Evolutionary conservation across 1,140 invertebrate genomes (phyloP), one percentile per base, ranked within the genome.

Genomic region (Sitophilus oryzae): DNA sequence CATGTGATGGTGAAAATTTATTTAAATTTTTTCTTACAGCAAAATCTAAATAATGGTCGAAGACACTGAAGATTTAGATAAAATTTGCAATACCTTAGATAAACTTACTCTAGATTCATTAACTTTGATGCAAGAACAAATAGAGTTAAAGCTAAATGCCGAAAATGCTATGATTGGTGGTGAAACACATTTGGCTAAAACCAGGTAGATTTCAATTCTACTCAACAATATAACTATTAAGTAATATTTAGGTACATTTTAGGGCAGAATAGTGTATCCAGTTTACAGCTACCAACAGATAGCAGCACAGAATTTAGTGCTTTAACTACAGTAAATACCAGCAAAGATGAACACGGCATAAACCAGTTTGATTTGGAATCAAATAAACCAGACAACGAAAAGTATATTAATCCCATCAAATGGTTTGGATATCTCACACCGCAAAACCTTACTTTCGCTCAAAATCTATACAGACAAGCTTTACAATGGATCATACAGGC

Each of bases 401-500:
- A 59, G 22, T 58, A 63, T 42, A 63, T 69, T 16, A 80, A 87
- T 71, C 85, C 85, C 2, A 68, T 87, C 16, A 80, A 80, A 52
- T 88, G 85, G 85, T 89, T 89, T 74, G 85, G 86, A 10, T 76
- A 86, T 46, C 68, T 89, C 25, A 82, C 86, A 0, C 85, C 85
- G 1, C 81, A 84, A 63, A 82, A 81, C 70, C 73, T 89, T 59
- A 77, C 78, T 64, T 77, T 74, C 56, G 81, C 84, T 1, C 83
- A 86, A 68, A 78, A 76, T 59, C 73, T 79, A 61, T 89, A 85
- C 64, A 76, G 80, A 62, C 79, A 80, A 56, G 75, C 80, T 5
- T 58, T 85, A n/a, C 77, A 79, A 48, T 76, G 78, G 70, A 68
- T 77, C 42, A 71, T 82, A 1, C 76, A 82, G 65, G 76, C 79